These are phyloP conservation scores for Ondatra zibethicus DNA, from an alignment of 2,113 vertebrate species.

Conservation along the genomic window DNA sequence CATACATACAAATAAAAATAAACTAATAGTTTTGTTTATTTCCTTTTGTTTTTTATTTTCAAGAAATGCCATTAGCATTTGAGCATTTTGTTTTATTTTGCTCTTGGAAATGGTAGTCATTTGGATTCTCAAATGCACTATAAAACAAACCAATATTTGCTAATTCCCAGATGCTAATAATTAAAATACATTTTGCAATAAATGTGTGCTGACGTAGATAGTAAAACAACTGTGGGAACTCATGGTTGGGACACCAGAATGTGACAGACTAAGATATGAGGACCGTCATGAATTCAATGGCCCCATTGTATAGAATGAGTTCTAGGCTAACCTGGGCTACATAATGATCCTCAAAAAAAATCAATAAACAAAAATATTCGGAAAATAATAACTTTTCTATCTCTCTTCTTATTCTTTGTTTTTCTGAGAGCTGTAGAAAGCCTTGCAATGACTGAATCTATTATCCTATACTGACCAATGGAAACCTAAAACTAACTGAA, in stretches of 20 bases:
- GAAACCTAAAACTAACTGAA: slow-evolving; percentile 62
- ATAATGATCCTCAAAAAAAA: not conserved
- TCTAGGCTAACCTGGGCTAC: not conserved
- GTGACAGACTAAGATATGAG: not conserved
- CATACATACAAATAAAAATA: too few relatives aligned
- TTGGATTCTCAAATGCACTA: not conserved
- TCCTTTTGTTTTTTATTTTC: too few relatives aligned
- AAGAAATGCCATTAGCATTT: not conserved
- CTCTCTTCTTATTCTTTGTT: not conserved
- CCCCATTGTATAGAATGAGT: not conserved
- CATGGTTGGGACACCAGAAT: not conserved
- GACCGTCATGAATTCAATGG: rapidly evolving
- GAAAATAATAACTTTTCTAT: not conserved
- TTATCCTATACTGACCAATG: not conserved
- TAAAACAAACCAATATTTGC: not conserved
- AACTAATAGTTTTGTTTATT: too few relatives aligned
- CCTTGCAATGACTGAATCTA: not conserved
- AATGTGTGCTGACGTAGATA: not conserved
- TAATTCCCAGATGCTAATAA: not conserved
- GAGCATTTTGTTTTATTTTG: not conserved
- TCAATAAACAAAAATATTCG: not conserved
- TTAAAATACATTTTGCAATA: not conserved
- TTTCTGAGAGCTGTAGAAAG: not conserved
- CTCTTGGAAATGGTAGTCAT: not conserved
- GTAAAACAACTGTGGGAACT: not conserved